phyloP scores from a whole-genome alignment of 2,888 invertebrate species.

The Aquatica leii region DNA sequence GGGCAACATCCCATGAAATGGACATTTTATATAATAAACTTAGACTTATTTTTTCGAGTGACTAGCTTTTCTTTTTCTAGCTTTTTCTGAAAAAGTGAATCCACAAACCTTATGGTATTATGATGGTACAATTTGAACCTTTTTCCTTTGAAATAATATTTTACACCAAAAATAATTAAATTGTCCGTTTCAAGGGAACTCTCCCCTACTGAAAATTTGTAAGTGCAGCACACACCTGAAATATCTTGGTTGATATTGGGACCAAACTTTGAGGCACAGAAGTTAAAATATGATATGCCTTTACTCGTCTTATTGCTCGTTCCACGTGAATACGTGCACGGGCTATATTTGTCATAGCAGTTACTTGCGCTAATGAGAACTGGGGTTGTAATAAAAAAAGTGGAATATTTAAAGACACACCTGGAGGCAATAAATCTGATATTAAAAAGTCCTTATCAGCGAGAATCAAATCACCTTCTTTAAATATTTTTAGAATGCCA shows the following conservation, averaged over 20 bases:
- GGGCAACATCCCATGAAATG: too few relatives aligned
- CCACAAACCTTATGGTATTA: too few relatives aligned
- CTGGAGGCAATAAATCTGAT: conserved; percentile 39
- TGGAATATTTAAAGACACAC: conserved; percentile 44
- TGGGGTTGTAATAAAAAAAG: conserved; percentile 39
- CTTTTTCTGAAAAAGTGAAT: too few relatives aligned
- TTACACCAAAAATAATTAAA: too few relatives aligned
- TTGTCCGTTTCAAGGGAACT: too few relatives aligned
- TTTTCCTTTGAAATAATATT: too few relatives aligned
- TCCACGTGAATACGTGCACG: conserved; percentile 43
- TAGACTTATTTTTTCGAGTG: too few relatives aligned
- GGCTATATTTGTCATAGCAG: conserved; percentile 37
- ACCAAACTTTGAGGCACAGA: background rate
- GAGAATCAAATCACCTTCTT: conserved; percentile 40
- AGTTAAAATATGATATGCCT: conserved; percentile 9
- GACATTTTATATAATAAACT: too few relatives aligned
- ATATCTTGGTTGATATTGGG: background rate
- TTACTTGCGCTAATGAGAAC: conserved; percentile 36
- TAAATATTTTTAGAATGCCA: conserved; percentile 36
- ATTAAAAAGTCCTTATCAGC: conserved; percentile 46
- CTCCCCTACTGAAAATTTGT: too few relatives aligned
- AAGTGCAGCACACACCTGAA: background rate
- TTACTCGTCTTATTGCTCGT: conserved; percentile 42
- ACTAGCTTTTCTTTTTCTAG: too few relatives aligned
- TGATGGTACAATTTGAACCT: too few relatives aligned